Base-by-base conservation (phyloP, 2,888 invertebrate species). In the Latheticus oryzae region DNA sequence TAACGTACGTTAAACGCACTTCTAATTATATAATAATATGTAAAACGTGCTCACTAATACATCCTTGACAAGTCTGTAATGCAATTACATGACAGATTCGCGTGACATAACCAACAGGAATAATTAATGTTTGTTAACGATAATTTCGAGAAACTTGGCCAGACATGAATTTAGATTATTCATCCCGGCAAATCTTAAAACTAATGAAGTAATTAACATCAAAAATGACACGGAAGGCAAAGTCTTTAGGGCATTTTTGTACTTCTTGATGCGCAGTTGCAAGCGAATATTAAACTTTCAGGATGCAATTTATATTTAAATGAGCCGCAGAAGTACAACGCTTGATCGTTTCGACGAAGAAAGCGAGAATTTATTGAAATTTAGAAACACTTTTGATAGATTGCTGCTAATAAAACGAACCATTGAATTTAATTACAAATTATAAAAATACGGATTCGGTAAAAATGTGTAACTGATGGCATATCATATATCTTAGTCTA, bases 241-340 rank as follows among this genome's bases (percentile, higher is more conserved):
- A 24, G n/a, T n/a, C n/a, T 35, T 35, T 9, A 12, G 23, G 2
- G 11, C 5, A 38, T 38, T 38, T 21, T 38, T 38, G 12, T 4
- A 12, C 7, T 5, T 15, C 15, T 13, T 13, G 32, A n/a, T n/a
- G n/a, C n/a, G 11, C 28, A 26, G 28, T 7, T 26, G 28, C 28
- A 26, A 23, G 47, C 11, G 17, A 23, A 37, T 50, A 50, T 37
- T 38, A 50, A 38, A 16, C 17, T 38, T 32, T 50, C 28, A 38
- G 47, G 19, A 26, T 50, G 50, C 50, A 50, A 50, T 50, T 50
- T 50, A 50, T 50, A 50, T 50, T 50, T 37, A 50, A 50, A 50
- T 50, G 37, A 50, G 50, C 7, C 28, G 12, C 26, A 50, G 37
- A 47, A 47, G 47, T 35, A 13, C 33, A 21, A 5, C n/a, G n/a